A percentile compares a stretch with the other conserved stretches of the same genome.
Evolutionary conservation across 2,888 invertebrate species (phyloP).

Genomic region (Cetonia aurata): DNA sequence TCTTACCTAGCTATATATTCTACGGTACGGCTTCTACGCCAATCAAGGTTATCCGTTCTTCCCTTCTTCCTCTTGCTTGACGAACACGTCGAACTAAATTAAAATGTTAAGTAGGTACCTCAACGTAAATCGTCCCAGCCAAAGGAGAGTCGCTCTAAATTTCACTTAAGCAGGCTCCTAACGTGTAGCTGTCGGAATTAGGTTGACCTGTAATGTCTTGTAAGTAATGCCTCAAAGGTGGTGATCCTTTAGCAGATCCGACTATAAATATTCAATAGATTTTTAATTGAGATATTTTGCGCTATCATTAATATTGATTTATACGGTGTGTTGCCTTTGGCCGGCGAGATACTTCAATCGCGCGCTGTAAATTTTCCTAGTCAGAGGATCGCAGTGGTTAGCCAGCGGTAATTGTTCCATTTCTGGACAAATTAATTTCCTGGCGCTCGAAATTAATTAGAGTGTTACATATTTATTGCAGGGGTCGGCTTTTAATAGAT

Average conservation of each 20-base stretch:
- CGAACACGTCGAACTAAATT: constrained; percentile 49
- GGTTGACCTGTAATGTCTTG: constrained; percentile 48
- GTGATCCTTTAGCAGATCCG: constrained; percentile 46
- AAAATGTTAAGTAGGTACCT: constrained; percentile 50
- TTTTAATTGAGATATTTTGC: constrained; percentile 52
- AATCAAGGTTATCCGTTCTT: not conserved
- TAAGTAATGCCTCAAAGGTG: constrained; percentile 49
- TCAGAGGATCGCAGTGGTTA: not conserved
- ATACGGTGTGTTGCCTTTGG: constrained; percentile 47
- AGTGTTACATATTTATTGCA: constrained; percentile 36
- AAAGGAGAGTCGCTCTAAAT: constrained; percentile 37
- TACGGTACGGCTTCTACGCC: not conserved
- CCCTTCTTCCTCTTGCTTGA: constrained; percentile 33
- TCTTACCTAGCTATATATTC: not conserved
- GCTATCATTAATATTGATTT: constrained; percentile 55
- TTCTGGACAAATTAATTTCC: constrained; percentile 35
- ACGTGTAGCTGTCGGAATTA: constrained; percentile 30
- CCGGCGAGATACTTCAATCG: constrained; percentile 5
- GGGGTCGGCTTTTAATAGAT: constrained; percentile 10
- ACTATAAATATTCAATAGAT: constrained; percentile 53
- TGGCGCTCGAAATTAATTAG: constrained; percentile 27
- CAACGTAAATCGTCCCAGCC: constrained; percentile 30
- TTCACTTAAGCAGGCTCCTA: constrained; percentile 48
- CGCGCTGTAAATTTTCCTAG: constrained; percentile 19
- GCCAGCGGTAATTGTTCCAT: constrained; percentile 26